phyloP scores from a whole-genome alignment of 2,113 vertebrate genomes.

The Tachycineta bicolor region DNA sequence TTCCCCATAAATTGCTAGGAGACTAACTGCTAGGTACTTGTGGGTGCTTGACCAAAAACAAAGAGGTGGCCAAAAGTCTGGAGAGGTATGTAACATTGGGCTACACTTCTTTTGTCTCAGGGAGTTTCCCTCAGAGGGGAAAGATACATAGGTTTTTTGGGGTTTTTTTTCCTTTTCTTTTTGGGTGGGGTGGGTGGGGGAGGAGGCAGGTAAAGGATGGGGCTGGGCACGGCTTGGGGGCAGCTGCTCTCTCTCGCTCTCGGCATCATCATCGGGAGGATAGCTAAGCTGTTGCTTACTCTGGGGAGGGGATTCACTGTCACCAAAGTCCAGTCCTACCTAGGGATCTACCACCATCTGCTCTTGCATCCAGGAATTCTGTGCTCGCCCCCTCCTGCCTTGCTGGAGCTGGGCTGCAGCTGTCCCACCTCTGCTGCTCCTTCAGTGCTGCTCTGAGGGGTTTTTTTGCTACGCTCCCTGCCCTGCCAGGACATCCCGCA shows the following conservation, averaged over 20 bases:
- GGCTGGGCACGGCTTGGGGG: no score
- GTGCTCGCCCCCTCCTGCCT: neutral
- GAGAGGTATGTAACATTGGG: neutral
- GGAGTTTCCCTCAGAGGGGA: neutral
- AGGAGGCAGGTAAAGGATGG: no score
- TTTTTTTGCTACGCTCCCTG: neutral
- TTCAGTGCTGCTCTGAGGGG: neutral
- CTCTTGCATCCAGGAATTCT: neutral
- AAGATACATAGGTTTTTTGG: neutral
- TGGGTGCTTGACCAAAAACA: neutral
- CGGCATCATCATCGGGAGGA: no score
- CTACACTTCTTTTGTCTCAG: neutral
- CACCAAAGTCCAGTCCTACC: neutral
- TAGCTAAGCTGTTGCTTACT: no score
- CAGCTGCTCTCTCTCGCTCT: no score
- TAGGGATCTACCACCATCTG: neutral
- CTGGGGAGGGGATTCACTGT: neutral
- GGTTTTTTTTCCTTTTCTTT: no score
- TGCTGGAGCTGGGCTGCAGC: no score
- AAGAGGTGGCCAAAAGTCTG: neutral
- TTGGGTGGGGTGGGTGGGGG: no score
- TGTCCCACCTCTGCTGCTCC: no score
- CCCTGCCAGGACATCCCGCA: no score
- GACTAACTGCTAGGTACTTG: neutral
- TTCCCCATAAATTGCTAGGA: neutral